Base-by-base conservation (phyloP, 2,113 vertebrate genomes). In the Rissa tridactyla region DNA sequence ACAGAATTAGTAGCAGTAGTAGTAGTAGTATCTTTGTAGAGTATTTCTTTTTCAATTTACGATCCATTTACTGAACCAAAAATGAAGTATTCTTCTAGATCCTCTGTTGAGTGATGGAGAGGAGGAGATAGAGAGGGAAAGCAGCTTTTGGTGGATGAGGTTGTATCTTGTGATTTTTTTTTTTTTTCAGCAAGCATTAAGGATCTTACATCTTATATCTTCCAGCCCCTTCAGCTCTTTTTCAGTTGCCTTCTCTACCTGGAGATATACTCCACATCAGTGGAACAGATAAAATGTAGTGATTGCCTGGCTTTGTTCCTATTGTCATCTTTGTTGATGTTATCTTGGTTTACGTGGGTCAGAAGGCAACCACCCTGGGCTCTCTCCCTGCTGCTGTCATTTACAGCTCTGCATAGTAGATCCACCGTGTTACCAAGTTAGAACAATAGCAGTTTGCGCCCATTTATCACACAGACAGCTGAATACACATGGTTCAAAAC, bases 401-500 rank as follows among this genome's bases (percentile, higher is more conserved):
- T 92, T 94, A 72, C 3, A 42, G 70, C 77, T 72, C 64, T 57
- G 34, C 32, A 15, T 12, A 82, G 88, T 6, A 52, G 61, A 38
- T 91, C 61, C 54, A 46, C 25, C 1, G 5, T 32, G 23, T 27
- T 82, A 79, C 76, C 46, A 73, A 72, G 42, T 84, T 76, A 92
- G 92, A 96, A 96, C 81, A 92, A 89, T 75, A 46, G 62, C 55
- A 57, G 23, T 95, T 94, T 91, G 40, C 85, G 90, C 25, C 40
- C 77, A 89, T 93, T 92, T 95, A 87, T 91, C 83, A 88, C 72
- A 29, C 65, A 86, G 92, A 91, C 88, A 89, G 77, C 88, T 96
- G 80, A 96, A 94, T 94, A 91, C 47, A 89, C 61, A 89, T 30
- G 80, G 88, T 58, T 72, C 65, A 92, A 82, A 94, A 84, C 81